A percentile compares a stretch with the other conserved stretches of the same genome.
Conservation (phyloP, 2,888 invertebrate species). For the Metacarcinus magister region DNA sequence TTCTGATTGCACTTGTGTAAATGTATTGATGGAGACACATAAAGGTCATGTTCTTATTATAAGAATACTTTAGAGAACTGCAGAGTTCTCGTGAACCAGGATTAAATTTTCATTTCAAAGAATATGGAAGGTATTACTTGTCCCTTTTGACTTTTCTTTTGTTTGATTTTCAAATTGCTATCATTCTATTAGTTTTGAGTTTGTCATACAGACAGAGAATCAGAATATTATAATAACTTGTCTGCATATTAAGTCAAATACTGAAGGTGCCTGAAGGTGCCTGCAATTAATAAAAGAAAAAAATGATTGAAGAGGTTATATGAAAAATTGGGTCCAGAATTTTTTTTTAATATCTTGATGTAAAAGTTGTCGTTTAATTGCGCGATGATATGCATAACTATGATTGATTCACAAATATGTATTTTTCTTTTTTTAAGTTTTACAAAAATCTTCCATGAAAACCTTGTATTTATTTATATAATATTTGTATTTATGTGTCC, state of each 20-base stretch:
- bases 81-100: not conserved
- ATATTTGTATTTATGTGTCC: slow-evolving; percentile 19
- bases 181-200: not conserved
- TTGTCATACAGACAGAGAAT: not conserved
- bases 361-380: not conserved
- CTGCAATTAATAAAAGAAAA: not conserved
- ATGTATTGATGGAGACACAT: slow-evolving; percentile 73
- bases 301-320: not conserved
- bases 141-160: not conserved
- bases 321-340: not conserved
- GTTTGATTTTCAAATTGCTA: not conserved
- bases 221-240: not conserved
- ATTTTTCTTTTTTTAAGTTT: not conserved
- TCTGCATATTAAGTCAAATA: slow-evolving; percentile 43
- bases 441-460: not conserved
- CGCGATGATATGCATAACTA: not conserved
- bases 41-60: slow-evolving; percentile 62
- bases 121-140: not conserved
- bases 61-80: not conserved
- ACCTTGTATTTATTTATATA: slow-evolving; percentile 37
- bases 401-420: not conserved
- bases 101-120: not conserved
- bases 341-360: not conserved
- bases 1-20: slow-evolving; percentile 76
- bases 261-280: slow-evolving; percentile 3